A percentile compares a stretch with the other conserved stretches of the same genome.
Evolutionary conservation across 2,888 invertebrate species (phyloP).

Genomic region (Rhyacophila evoluta): DNA sequence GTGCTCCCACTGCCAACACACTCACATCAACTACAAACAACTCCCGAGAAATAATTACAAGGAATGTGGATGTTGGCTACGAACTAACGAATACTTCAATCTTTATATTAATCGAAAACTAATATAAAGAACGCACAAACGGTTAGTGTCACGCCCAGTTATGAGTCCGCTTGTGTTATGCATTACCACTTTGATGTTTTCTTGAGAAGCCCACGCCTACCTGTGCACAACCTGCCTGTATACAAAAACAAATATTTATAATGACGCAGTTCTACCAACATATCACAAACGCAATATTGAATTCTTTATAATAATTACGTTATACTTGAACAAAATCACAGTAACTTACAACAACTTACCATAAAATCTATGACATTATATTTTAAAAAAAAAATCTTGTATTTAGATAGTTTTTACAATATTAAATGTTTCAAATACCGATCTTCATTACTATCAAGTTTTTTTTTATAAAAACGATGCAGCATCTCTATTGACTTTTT

Average conservation of each 20-base stretch:
- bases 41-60: neutral
- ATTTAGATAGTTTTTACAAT: no score
- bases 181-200: constrained; percentile 32
- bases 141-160: constrained; percentile 52
- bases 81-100: neutral
- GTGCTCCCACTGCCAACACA: constrained; percentile 3
- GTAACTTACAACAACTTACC: constrained; percentile 23
- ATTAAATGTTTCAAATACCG: no score
- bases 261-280: neutral
- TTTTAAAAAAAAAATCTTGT: no score
- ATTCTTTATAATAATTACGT: neutral
- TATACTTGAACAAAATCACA: neutral
- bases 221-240: constrained; percentile 22
- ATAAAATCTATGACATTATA: no score
- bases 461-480: no score
- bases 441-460: no score
- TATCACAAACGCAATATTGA: neutral
- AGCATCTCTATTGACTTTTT: no score
- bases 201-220: constrained; percentile 28
- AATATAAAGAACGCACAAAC: constrained; percentile 39
- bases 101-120: constrained; percentile 16
- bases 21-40: constrained; percentile 11
- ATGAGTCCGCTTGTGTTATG: constrained; percentile 49
- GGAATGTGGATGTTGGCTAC: neutral
- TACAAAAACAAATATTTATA: neutral